Conservation (phyloP, 2,888 invertebrate genomes). For the Petrolisthes manimaculis region DNA sequence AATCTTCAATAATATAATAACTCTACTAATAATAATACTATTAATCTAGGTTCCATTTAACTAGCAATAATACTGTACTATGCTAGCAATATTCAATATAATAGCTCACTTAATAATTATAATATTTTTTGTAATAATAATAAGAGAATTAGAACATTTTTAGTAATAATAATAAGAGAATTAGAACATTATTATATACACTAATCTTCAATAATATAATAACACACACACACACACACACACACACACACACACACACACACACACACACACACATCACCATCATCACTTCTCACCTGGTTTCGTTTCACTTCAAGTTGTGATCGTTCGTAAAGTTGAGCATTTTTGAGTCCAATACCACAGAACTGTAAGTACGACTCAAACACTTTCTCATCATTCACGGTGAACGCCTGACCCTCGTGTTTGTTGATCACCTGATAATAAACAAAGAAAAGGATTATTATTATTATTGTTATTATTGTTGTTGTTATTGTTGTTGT, state of each 20-base stretch:
- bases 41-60: no score
- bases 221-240: neutral
- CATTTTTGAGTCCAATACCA: constrained; percentile 93
- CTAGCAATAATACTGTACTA: no score
- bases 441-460: neutral
- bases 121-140: no score
- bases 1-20: no score
- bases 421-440: constrained; percentile 88
- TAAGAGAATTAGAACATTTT: no score
- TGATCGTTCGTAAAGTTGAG: constrained; percentile 95
- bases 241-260: neutral
- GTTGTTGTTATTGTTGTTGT: neutral
- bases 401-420: constrained; percentile 83
- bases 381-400: constrained; percentile 91
- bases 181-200: no score
- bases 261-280: no score
- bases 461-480: neutral
- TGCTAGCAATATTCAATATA: no score
- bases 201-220: neutral
- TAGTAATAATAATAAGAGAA: no score
- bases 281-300: constrained; percentile 81
- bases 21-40: no score
- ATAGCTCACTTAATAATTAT: no score
- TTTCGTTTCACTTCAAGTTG: constrained; percentile 95
- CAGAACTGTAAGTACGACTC: constrained; percentile 94